Percentiles rank a stretch among this genome's conserved stretches.
Evolutionary conservation across 1,140 invertebrate genomes (phyloP).

Genomic region (Cecropterus lyciades): DNA sequence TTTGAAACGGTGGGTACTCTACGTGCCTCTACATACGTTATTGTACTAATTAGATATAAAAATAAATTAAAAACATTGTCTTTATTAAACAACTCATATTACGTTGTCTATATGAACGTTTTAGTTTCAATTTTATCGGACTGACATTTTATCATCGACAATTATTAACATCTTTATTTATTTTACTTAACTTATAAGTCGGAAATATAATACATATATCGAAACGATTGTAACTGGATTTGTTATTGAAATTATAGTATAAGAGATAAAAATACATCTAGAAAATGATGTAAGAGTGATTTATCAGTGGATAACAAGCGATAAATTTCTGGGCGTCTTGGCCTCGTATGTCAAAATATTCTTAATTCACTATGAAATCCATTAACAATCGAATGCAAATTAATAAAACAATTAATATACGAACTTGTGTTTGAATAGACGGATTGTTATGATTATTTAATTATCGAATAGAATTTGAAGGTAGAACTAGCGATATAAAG

Average conservation of each 20-base stretch:
- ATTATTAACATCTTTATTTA: too few species aligned
- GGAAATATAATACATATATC: too few species aligned
- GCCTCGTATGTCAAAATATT: conserved; percentile 28
- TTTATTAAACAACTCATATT: too few species aligned
- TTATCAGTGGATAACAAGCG: conserved; percentile 6
- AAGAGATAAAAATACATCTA: not conserved
- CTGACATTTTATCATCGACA: too few species aligned
- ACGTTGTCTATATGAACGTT: too few species aligned
- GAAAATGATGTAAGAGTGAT: conserved; percentile 8
- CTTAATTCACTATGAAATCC: conserved; percentile 30
- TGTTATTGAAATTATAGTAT: too few species aligned
- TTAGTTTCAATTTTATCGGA: too few species aligned
- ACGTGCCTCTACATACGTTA: not conserved
- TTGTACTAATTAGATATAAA: too few species aligned
- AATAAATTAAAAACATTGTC: too few species aligned
- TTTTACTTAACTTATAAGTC: too few species aligned
- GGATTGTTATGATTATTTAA: conserved; percentile 18
- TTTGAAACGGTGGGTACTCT: not conserved
- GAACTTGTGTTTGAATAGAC: conserved; percentile 25
- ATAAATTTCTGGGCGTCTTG: conserved; percentile 21
- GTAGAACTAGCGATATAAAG: too few species aligned
- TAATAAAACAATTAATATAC: conserved; percentile 48
- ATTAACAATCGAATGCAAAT: conserved; percentile 52
- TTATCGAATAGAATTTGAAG: conserved; percentile 2
- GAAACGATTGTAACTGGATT: too few species aligned